These are phyloP conservation scores for Panorpa germanica DNA, from an alignment of 2,888 invertebrate genomes.

Conservation along the genomic window DNA sequence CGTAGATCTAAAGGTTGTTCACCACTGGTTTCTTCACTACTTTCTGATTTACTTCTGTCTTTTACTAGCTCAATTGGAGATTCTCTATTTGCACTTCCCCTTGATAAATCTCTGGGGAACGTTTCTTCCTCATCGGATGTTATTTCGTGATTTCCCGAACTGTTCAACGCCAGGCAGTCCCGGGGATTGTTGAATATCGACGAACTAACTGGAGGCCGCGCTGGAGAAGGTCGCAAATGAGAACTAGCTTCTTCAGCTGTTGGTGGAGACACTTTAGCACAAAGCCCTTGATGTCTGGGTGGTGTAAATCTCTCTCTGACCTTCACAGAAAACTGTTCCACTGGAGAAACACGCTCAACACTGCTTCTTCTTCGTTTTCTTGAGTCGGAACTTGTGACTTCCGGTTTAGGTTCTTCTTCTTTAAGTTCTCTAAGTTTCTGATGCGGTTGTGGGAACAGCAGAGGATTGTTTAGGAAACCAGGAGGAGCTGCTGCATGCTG, in stretches of 20 bases:
- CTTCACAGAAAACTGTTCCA: conserved; percentile 21
- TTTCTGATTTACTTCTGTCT: conserved; percentile 20
- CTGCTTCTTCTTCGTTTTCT: conserved; percentile 17
- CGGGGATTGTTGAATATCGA: conserved; percentile 18
- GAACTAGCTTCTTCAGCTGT: conserved; percentile 44
- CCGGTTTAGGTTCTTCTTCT: conserved; percentile 28
- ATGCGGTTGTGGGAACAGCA: conserved; percentile 36
- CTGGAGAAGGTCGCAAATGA: conserved; percentile 43
- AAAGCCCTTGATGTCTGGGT: conserved; percentile 26
- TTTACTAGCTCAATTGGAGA: conserved; percentile 21
- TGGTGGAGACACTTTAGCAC: conserved; percentile 41
- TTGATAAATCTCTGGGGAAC: conserved; percentile 19
- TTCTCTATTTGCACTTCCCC: conserved; percentile 21
- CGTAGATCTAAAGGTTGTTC: conserved; percentile 63
- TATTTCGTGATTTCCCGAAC: conserved; percentile 12
- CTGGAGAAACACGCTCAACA: conserved; percentile 23
- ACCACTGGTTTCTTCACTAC: too few species aligned
- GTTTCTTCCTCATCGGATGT: conserved; percentile 16
- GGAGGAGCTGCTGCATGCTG: conserved; percentile 34
- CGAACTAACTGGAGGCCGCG: conserved; percentile 28
- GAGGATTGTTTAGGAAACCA: conserved; percentile 36
- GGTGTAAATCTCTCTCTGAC: conserved; percentile 33
- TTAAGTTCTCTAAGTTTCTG: conserved; percentile 31
- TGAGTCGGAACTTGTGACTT: conserved; percentile 5
- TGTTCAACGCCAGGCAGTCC: conserved; percentile 18